A percentile compares a stretch with the other conserved stretches of the same genome.
Evolutionary conservation across 2,888 invertebrate species (phyloP).

Genomic region (Euproctis similis): DNA sequence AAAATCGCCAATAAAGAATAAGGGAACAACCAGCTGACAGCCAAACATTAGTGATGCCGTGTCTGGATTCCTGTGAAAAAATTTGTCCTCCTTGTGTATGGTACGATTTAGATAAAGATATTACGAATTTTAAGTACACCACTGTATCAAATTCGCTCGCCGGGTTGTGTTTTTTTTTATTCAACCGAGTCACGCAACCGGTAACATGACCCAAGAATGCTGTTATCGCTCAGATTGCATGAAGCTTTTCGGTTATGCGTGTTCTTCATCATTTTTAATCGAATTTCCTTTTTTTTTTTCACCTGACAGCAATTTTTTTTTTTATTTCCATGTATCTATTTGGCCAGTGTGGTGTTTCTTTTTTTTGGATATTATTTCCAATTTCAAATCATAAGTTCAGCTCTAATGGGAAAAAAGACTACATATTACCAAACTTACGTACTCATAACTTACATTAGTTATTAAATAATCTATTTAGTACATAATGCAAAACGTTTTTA

Average conservation of each 20-base stretch:
- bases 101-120: slow-evolving; percentile 66
- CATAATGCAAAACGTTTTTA: too few relatives aligned
- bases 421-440: too few relatives aligned
- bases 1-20: slow-evolving; percentile 15
- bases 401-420: too few relatives aligned
- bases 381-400: too few relatives aligned
- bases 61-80: slow-evolving; percentile 32
- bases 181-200: slow-evolving; percentile 51
- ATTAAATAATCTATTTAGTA: too few relatives aligned
- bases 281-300: neutral
- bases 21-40: slow-evolving; percentile 12
- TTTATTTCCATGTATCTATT: too few relatives aligned
- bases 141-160: slow-evolving; percentile 63
- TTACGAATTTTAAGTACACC: slow-evolving; percentile 51
- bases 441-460: too few relatives aligned
- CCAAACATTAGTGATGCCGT: slow-evolving; percentile 17
- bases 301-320: too few relatives aligned
- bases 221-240: slow-evolving; percentile 49
- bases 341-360: too few relatives aligned
- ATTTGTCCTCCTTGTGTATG: slow-evolving; percentile 49
- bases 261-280: neutral
- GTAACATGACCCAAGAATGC: slow-evolving; percentile 59
- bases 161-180: slow-evolving; percentile 48
- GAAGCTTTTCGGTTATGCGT: slow-evolving; percentile 16
- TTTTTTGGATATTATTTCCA: too few relatives aligned